Evolutionary conservation across 2,113 vertebrate genomes (phyloP).

Genomic region (Camarhynchus parvulus): DNA sequence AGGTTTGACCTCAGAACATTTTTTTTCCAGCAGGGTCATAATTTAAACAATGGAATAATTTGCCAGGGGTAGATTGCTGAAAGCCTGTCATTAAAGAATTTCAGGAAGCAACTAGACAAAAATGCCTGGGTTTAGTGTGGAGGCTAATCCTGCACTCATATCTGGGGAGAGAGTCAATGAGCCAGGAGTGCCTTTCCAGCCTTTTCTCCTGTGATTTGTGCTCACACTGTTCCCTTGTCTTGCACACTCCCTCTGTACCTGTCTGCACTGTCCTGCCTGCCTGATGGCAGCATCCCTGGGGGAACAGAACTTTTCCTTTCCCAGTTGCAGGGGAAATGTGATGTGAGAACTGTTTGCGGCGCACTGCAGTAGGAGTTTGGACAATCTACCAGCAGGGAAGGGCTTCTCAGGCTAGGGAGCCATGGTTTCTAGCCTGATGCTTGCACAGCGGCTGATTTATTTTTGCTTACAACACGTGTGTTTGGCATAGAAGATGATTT

Average conservation of each 20-base stretch:
- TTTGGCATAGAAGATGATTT: not conserved
- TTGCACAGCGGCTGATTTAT: not conserved
- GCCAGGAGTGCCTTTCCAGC: not conserved
- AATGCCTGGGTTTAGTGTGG: not conserved
- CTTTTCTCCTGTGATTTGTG: constrained; percentile 4
- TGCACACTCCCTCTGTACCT: constrained; percentile 14
- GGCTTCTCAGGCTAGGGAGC: not conserved
- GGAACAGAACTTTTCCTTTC: not conserved
- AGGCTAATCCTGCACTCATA: not conserved
- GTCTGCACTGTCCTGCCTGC: constrained; percentile 13
- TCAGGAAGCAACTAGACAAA: constrained; percentile 44
- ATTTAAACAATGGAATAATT: constrained; percentile 62
- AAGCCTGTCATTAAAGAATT: constrained; percentile 14
- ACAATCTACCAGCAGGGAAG: not conserved
- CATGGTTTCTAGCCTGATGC: not conserved
- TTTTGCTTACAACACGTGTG: not conserved
- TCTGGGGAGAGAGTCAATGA: not conserved
- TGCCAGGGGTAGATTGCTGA: constrained; percentile 15
- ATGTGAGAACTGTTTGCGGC: not conserved
- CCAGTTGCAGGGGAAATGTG: not conserved
- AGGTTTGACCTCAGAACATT: not conserved
- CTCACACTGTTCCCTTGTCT: not conserved
- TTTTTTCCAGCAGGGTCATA: not conserved
- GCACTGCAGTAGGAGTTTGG: not conserved
- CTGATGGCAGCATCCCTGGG: not conserved